A percentile compares a stretch with the other conserved stretches of the same genome.
Conservation (phyloP, 2,888 invertebrate genomes). For the Trissoscelio sp. region DNA sequence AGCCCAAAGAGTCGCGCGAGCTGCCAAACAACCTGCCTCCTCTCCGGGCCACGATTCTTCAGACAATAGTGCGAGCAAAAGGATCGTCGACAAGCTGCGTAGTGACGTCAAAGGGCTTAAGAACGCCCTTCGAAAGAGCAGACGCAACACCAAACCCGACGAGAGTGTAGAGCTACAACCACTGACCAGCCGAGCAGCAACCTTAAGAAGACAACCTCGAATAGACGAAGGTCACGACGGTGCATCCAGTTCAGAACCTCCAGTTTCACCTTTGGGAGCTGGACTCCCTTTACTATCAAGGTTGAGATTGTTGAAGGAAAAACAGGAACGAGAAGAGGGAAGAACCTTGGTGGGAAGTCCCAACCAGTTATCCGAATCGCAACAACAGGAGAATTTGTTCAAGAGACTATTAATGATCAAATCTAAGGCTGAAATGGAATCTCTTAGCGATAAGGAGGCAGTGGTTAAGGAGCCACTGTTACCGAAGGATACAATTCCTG, state of each 20-base stretch:
- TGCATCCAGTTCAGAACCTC: constrained; percentile 85
- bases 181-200: constrained; percentile 83
- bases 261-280: constrained; percentile 91
- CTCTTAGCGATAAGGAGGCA: constrained; percentile 76
- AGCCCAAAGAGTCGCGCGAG: constrained; percentile 85
- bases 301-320: constrained; percentile 92
- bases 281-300: constrained; percentile 92
- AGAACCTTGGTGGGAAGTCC: constrained; percentile 76
- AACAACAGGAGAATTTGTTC: constrained; percentile 86
- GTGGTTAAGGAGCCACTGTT: constrained; percentile 77
- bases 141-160: constrained; percentile 83
- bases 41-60: constrained; percentile 87
- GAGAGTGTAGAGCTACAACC: constrained; percentile 89
- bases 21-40: constrained; percentile 86
- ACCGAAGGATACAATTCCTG: constrained; percentile 72
- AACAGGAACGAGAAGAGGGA: constrained; percentile 87
- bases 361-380: constrained; percentile 29
- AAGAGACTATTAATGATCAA: constrained; percentile 90
- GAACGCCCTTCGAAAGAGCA: constrained; percentile 86
- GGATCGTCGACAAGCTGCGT: constrained; percentile 92
- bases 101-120: constrained; percentile 91
- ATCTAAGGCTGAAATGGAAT: constrained; percentile 89
- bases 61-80: constrained; percentile 88
- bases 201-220: constrained; percentile 83
- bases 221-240: constrained; percentile 81